Conservation (phyloP, 2,797 vertebrate species). For the Miopithecus talapoin region DNA sequence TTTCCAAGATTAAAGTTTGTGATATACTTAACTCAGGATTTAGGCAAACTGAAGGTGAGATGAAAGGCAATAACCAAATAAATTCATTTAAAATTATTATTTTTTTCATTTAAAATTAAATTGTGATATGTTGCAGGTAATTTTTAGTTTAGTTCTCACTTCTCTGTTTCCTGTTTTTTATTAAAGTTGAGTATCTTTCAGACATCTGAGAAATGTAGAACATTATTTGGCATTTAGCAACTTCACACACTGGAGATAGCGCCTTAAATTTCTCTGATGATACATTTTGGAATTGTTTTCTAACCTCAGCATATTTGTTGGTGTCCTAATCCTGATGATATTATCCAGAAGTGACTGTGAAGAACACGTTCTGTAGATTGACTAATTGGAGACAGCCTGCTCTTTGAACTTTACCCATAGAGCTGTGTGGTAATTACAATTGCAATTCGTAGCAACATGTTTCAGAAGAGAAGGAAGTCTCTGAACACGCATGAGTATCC, state of each 20-base stretch:
- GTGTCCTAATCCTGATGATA: background rate
- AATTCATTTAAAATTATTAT: background rate
- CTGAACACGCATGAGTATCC: background rate
- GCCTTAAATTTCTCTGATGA: background rate
- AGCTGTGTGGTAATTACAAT: background rate
- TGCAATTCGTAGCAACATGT: background rate
- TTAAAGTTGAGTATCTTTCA: background rate
- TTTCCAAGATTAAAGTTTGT: slow-evolving; percentile 30
- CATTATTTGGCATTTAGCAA: background rate
- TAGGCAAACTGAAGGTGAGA: background rate
- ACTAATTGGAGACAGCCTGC: background rate
- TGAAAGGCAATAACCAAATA: background rate
- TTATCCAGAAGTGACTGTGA: background rate
- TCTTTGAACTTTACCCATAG: background rate
- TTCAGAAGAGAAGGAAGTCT: background rate
- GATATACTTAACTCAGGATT: background rate
- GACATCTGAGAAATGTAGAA: background rate
- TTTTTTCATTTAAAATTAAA: background rate
- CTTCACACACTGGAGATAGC: background rate
- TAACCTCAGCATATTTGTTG: background rate
- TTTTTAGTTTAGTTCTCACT: background rate
- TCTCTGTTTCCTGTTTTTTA: background rate
- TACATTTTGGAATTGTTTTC: background rate
- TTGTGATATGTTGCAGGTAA: background rate
- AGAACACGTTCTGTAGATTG: background rate